Evolutionary conservation across 2,113 vertebrate genomes (phyloP), one percentile per base, ranked within the genome.

Genomic region (Haliaeetus leucogaster): DNA sequence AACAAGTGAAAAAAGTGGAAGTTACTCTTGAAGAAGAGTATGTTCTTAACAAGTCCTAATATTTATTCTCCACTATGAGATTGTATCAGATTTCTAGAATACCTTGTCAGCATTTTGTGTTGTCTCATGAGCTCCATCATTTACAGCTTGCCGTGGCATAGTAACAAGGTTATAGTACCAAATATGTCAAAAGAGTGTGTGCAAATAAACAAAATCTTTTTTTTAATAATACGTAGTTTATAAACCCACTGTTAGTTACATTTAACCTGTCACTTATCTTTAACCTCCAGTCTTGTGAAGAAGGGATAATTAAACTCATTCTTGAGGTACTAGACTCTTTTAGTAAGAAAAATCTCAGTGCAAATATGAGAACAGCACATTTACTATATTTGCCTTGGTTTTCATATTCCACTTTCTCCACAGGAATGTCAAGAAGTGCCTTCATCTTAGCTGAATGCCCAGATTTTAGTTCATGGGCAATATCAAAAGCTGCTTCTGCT

Each of bases 11-110:
- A 97, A 98, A 98, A 90, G 96, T 99, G 67, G 98, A 98, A 97
- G 97, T 98, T 91, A 98, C 98, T 23, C 98, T 99, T 82, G 98
- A 98, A 97, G 98, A 99, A 98, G 99, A 98, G 99, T 99, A 98
- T 95, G 98, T 98, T 95, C 96, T 97, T 97, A 98, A 95, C 97
- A 96, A 97, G 96, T 97, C 97, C 91, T 98, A 98, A 87, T 67
- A 95, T 95, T 97, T 95, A 87, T 84, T 97, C 93, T 95, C 93
- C 94, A 76, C 81, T 93, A 86, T 97, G 88, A 91, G 61, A 95
- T 95, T 94, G 89, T 94, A 77, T 86, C 52, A 95, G 95, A 87
- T 97, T 89, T 96, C 79, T 90, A 85, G 89, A 85, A 91, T 92
- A 94, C 72, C 30, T 88, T 97, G 85, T 95, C 79, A 93, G 63